Percentiles rank a stretch among this genome's conserved stretches.
Conservation (phyloP, 1,140 invertebrate species). For the Drosophila eugracilis region DNA sequence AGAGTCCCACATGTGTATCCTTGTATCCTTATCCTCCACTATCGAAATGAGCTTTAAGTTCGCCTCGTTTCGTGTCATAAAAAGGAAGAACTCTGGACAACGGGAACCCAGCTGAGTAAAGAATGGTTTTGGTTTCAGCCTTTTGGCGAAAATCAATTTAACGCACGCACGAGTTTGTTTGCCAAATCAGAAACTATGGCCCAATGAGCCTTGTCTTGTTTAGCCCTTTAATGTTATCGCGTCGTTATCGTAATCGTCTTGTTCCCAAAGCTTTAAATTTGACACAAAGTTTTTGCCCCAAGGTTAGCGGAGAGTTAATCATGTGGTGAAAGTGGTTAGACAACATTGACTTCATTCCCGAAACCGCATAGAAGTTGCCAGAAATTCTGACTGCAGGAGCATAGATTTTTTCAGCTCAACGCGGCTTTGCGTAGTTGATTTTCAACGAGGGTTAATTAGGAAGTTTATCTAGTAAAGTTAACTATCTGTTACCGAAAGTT, state of each 20-base stretch:
- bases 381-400: conserved; percentile 50
- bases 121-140: conserved; percentile 7
- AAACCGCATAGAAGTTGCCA: too few species aligned
- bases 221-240: conserved; percentile 44
- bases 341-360: conserved; percentile 69
- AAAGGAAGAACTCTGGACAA: conserved; percentile 57
- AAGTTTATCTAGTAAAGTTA: neutral
- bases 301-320: conserved; percentile 56
- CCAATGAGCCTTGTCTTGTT: conserved; percentile 58
- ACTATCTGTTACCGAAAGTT: neutral
- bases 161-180: conserved; percentile 72
- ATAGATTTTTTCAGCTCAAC: too few species aligned
- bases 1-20: conserved; percentile 1
- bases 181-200: conserved; percentile 68
- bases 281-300: conserved; percentile 44
- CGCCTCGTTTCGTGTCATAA: conserved; percentile 47
- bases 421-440: conserved; percentile 43
- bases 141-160: conserved; percentile 65
- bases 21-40: conserved; percentile 19
- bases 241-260: conserved; percentile 37
- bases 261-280: conserved; percentile 62
- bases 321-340: conserved; percentile 8
- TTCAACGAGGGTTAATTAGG: conserved; percentile 42
- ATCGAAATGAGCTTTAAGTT: conserved; percentile 55
- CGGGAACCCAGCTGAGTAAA: conserved; percentile 26